Evolutionary conservation across 2,113 vertebrate genomes (phyloP).

Genomic region (Mixornis gularis): DNA sequence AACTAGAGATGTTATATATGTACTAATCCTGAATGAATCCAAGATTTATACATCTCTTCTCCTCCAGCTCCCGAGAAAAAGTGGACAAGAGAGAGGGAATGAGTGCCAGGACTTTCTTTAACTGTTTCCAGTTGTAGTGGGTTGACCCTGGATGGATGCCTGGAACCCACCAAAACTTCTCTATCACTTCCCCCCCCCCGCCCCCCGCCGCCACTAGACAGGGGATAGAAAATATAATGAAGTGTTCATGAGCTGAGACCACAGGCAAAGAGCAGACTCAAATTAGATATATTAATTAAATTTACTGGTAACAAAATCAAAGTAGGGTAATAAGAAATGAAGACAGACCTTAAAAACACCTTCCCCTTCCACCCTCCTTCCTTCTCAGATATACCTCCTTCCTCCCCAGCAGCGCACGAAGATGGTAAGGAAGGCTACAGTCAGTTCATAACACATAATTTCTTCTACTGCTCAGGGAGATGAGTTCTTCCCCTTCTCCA

Average conservation of each 20-base stretch:
- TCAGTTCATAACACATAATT: rapidly evolving
- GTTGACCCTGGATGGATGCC: background rate
- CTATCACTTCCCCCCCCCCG: background rate
- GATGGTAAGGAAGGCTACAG: background rate
- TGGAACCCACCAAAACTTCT: background rate
- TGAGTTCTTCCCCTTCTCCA: background rate
- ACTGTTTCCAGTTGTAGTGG: background rate
- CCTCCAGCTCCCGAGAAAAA: rapidly evolving
- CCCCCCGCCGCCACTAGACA: too few species aligned
- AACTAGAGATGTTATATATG: background rate
- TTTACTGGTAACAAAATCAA: background rate
- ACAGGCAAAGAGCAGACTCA: rapidly evolving
- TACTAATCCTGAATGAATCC: background rate
- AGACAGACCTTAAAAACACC: background rate
- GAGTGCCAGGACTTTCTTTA: background rate
- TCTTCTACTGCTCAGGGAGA: background rate
- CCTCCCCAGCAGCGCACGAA: background rate
- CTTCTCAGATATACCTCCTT: background rate
- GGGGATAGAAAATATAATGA: background rate
- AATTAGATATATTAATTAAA: background rate
- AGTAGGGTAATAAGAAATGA: background rate
- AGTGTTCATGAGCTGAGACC: background rate
- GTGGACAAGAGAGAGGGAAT: background rate
- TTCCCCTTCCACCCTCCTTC: rapidly evolving
- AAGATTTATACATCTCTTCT: background rate